phyloP scores from a whole-genome alignment of 2,888 invertebrate species.

The Thyatira batis region DNA sequence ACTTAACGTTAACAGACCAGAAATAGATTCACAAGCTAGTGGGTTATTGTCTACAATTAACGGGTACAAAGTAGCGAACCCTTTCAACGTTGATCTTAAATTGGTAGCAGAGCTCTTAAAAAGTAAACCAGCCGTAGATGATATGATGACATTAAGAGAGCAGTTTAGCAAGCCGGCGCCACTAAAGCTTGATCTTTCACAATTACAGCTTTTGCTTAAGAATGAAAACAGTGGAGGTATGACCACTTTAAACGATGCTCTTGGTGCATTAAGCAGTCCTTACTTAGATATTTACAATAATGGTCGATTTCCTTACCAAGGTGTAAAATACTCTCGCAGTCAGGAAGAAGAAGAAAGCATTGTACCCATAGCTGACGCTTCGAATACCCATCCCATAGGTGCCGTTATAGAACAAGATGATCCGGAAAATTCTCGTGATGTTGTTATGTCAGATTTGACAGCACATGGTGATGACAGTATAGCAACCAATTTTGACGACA shows the following conservation, averaged over 20 bases:
- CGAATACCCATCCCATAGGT: conserved; percentile 72
- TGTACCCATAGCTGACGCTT: conserved; percentile 68
- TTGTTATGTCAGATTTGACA: conserved; percentile 46
- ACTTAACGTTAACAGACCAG: conserved; percentile 53
- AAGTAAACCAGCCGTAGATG: conserved; percentile 64
- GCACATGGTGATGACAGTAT: conserved; percentile 50
- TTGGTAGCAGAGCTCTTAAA: conserved; percentile 74
- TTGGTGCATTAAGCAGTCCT: conserved; percentile 52
- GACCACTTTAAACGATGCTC: conserved; percentile 47
- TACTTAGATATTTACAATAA: conserved; percentile 64
- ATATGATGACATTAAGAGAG: conserved; percentile 58
- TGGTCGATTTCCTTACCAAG: conserved; percentile 66
- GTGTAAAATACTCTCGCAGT: conserved; percentile 74
- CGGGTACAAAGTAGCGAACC: conserved; percentile 77
- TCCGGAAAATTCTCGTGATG: conserved; percentile 50
- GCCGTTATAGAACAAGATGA: conserved; percentile 75
- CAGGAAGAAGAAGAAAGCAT: conserved; percentile 75
- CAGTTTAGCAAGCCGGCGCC: conserved; percentile 57
- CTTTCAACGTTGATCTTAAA: conserved; percentile 76
- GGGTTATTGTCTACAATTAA: conserved; percentile 67
- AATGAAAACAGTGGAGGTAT: conserved; percentile 56
- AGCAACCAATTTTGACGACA: conserved; percentile 45
- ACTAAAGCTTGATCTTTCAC: conserved; percentile 62
- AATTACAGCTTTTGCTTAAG: conserved; percentile 65
- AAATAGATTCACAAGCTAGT: conserved; percentile 54